phyloP scores from a whole-genome alignment of 2,888 invertebrate genomes.

The Muschampia plurimacula region DNA sequence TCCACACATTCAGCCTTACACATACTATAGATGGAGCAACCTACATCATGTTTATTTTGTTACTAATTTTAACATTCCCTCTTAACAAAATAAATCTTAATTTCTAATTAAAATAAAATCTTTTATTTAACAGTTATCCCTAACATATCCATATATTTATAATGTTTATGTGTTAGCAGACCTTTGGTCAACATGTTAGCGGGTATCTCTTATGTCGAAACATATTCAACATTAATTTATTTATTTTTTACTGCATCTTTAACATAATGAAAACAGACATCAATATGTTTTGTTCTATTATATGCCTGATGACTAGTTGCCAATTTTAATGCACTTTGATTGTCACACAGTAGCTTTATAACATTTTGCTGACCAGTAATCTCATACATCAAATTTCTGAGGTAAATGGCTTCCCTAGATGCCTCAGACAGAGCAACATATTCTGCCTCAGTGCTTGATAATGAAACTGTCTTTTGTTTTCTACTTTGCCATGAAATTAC shows the following conservation, averaged over 20 bases:
- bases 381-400: conserved; percentile 3
- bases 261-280: conserved; percentile 8
- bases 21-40: too few relatives aligned
- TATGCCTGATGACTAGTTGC: conserved; percentile 31
- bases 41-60: not conserved
- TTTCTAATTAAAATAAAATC: not conserved
- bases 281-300: conserved; percentile 39
- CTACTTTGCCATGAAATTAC: conserved; percentile 35
- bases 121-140: conserved; percentile 1
- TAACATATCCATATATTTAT: conserved; percentile 8
- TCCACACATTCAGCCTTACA: not conserved
- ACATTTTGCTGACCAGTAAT: not conserved
- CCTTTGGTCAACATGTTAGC: conserved; percentile 17
- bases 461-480: conserved; percentile 37
- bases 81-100: conserved; percentile 16
- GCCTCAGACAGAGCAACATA: conserved; percentile 29
- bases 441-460: conserved; percentile 33
- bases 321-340: conserved; percentile 40
- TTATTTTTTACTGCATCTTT: conserved; percentile 4
- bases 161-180: not conserved
- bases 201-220: conserved; percentile 26
- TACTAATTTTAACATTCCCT: conserved; percentile 5
- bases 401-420: conserved; percentile 3
- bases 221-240: not conserved
- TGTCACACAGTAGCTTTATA: conserved; percentile 23